Evolutionary conservation across 2,797 vertebrate species (phyloP).

Genomic region (Sebastes dallii): DNA sequence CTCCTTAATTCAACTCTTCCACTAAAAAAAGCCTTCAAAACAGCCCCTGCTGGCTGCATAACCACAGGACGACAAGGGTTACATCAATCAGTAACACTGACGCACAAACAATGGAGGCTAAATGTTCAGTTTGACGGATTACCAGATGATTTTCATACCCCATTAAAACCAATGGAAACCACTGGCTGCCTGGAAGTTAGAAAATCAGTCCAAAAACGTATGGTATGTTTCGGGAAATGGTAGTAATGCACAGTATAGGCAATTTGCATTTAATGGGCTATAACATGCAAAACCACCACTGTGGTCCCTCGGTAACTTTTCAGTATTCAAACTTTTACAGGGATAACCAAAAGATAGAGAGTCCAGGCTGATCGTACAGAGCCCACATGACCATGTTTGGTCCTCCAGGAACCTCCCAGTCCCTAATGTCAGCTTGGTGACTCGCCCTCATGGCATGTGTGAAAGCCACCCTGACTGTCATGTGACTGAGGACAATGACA

Average conservation of each 20-base stretch:
- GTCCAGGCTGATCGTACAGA: neutral
- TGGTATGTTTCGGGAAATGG: neutral
- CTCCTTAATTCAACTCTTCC: conserved; percentile 9
- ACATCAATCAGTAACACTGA: conserved; percentile 22
- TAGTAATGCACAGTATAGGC: neutral
- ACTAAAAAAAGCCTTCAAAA: conserved; percentile 19
- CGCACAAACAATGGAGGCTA: conserved; percentile 16
- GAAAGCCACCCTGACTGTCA: conserved; percentile 70
- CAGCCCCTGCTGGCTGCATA: neutral
- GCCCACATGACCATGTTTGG: conserved; percentile 62
- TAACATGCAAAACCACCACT: conserved; percentile 25
- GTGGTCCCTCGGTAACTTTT: neutral
- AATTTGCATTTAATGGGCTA: conserved; percentile 26
- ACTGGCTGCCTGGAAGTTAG: conserved; percentile 22
- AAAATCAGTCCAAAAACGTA: conserved; percentile 21
- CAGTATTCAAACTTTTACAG: conserved; percentile 16
- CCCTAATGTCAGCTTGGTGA: conserved; percentile 71
- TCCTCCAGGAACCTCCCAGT: conserved; percentile 48
- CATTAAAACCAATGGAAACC: conserved; percentile 36
- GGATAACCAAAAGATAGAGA: neutral
- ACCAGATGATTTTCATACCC: conserved; percentile 26
- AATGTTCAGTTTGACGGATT: conserved; percentile 40
- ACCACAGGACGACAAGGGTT: conserved; percentile 14
- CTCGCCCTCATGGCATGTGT: conserved; percentile 73
- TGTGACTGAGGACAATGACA: conserved; percentile 75